A percentile compares a stretch with the other conserved stretches of the same genome.
Evolutionary conservation across 2,888 invertebrate species (phyloP).

Genomic region (Hofmannophila pseudospretella): DNA sequence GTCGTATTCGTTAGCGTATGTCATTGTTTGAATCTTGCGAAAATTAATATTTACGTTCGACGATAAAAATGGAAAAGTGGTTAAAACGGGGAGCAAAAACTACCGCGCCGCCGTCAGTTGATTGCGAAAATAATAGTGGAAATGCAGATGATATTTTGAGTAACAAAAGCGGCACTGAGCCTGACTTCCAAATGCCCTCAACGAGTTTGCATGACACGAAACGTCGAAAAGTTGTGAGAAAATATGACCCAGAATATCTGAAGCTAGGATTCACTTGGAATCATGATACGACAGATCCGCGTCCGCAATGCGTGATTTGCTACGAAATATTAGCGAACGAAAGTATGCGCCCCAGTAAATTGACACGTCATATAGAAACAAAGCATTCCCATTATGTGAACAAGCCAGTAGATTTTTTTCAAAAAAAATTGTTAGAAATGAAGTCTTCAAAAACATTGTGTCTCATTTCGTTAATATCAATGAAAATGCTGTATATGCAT

Average conservation of each 20-base stretch:
- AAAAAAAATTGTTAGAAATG: conserved; percentile 14
- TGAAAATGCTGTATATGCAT: conserved; percentile 17
- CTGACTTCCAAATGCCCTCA: no score
- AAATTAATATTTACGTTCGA: no score
- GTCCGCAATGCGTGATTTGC: conserved; percentile 18
- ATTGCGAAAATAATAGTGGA: no score
- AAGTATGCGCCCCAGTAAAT: conserved; percentile 17
- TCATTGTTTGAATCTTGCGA: no score
- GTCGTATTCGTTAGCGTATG: no score
- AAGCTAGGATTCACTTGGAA: conserved; percentile 16
- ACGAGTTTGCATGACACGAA: no score
- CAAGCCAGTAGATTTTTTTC: conserved; percentile 12
- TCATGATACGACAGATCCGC: conserved; percentile 15
- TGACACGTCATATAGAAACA: conserved; percentile 16
- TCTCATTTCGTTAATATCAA: conserved; percentile 12
- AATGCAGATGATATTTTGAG: no score
- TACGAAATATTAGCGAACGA: conserved; percentile 16
- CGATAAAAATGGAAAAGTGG: no score
- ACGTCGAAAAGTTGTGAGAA: no score
- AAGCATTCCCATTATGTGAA: conserved; percentile 16
- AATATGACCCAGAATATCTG: conserved; percentile 11
- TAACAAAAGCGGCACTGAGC: no score
- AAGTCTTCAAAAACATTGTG: conserved; percentile 10
- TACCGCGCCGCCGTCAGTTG: no score
- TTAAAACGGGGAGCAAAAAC: no score